Evolutionary conservation across 2,888 invertebrate genomes (phyloP).

Genomic region (Rhamphomyia laevipes): DNA sequence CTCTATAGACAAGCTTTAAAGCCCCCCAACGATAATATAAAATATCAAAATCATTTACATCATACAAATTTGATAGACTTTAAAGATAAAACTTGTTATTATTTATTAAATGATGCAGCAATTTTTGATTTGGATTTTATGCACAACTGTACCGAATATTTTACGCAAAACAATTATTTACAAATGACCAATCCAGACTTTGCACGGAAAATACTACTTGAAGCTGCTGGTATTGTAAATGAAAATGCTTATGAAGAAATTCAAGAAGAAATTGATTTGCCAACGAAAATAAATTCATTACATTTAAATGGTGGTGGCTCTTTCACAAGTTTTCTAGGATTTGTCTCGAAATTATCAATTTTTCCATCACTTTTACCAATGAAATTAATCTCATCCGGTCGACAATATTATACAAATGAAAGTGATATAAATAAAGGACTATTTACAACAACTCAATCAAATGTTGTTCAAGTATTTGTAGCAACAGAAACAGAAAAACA

Average conservation of each 20-base stretch:
- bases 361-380: slow-evolving; percentile 53
- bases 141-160: slow-evolving; percentile 27
- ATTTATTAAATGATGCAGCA: slow-evolving; percentile 59
- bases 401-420: slow-evolving; percentile 43
- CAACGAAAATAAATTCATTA: slow-evolving; percentile 44
- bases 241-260: slow-evolving; percentile 49
- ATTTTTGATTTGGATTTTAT: slow-evolving; percentile 49
- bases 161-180: slow-evolving; percentile 42
- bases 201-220: slow-evolving; percentile 58
- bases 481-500: slow-evolving; percentile 39
- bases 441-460: slow-evolving; percentile 57
- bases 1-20: slow-evolving; percentile 22
- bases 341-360: slow-evolving; percentile 55
- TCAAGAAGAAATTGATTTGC: slow-evolving; percentile 37
- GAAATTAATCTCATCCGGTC: slow-evolving; percentile 56
- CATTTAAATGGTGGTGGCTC: slow-evolving; percentile 68
- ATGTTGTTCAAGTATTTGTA: slow-evolving; percentile 54
- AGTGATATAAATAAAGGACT: slow-evolving; percentile 37
- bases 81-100: slow-evolving; percentile 42
- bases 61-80: slow-evolving; percentile 27
- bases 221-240: slow-evolving; percentile 51
- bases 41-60: slow-evolving; percentile 29
- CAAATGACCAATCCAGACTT: slow-evolving; percentile 70
- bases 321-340: slow-evolving; percentile 56
- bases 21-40: slow-evolving; percentile 21